These are phyloP conservation scores for Salvelinus sp. DNA, from an alignment of 2,113 vertebrate species.

Conservation along the genomic window DNA sequence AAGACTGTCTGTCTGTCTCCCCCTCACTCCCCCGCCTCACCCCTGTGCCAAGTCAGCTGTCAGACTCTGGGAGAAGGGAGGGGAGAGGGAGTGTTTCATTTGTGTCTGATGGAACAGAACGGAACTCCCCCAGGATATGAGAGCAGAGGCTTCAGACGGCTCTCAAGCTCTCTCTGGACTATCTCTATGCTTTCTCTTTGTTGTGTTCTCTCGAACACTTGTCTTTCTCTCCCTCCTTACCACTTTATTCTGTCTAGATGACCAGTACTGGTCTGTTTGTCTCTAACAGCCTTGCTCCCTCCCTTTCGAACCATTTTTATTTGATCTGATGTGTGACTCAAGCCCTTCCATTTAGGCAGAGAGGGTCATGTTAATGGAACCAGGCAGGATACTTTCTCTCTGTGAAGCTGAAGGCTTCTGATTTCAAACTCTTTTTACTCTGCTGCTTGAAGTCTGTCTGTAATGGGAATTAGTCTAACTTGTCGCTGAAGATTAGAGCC, in stretches of 20 bases:
- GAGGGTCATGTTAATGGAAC: background rate
- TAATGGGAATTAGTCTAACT: background rate
- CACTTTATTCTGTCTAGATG: background rate
- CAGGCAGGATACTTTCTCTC: background rate
- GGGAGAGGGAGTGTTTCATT: constrained; percentile 1
- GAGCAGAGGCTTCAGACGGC: constrained; percentile 28
- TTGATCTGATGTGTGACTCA: background rate
- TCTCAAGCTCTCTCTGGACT: constrained; percentile 11
- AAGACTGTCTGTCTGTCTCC: constrained; percentile 3
- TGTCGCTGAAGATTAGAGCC: background rate
- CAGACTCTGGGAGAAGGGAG: background rate
- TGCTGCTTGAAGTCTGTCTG: background rate
- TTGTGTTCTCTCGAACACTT: constrained; percentile 12
- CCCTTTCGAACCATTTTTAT: background rate
- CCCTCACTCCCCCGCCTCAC: background rate
- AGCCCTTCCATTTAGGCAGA: background rate
- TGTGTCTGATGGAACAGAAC: constrained; percentile 19
- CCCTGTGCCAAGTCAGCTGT: constrained; percentile 12
- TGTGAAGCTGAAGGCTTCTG: background rate
- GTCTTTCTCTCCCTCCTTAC: background rate
- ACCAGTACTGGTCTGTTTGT: constrained; percentile 3
- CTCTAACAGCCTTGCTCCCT: background rate
- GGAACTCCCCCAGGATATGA: constrained; percentile 25
- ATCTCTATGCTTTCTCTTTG: background rate
- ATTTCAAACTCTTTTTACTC: background rate